These are phyloP conservation scores for Lycaena phlaeas DNA, from an alignment of 2,888 invertebrate genomes.

Conservation along the genomic window DNA sequence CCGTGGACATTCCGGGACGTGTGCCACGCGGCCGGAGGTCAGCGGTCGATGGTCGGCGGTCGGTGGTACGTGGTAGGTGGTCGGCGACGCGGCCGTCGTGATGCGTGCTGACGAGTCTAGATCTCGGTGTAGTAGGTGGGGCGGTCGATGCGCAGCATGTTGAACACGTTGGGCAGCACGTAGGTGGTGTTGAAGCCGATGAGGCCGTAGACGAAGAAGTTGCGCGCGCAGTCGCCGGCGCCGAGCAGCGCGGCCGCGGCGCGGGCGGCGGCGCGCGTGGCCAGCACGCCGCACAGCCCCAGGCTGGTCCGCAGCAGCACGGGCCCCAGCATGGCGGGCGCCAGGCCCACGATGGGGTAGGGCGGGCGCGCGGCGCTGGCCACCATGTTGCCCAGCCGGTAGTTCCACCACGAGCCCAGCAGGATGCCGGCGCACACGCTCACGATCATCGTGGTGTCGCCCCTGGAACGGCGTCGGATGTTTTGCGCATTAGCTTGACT, in stretches of 20 bases:
- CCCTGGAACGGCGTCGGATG: conserved; percentile 76
- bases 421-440: conserved; percentile 86
- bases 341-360: conserved; percentile 86
- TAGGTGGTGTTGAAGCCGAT: conserved; percentile 87
- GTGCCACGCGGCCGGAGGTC: no score
- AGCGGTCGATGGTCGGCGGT: no score
- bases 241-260: conserved; percentile 80
- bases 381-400: conserved; percentile 81
- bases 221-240: conserved; percentile 86
- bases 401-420: conserved; percentile 88
- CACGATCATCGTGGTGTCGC: conserved; percentile 91
- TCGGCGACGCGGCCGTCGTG: no score
- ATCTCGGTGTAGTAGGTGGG: conserved; percentile 91
- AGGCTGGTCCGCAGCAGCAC: conserved; percentile 79
- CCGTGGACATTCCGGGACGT: no score
- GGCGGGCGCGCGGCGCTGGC: conserved; percentile 76
- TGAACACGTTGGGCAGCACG: conserved; percentile 84
- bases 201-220: conserved; percentile 85
- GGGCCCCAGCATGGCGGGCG: conserved; percentile 79
- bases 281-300: conserved; percentile 82
- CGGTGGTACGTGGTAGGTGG: no score
- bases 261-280: conserved; percentile 77
- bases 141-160: conserved; percentile 82
- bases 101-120: no score
- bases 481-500: no score